Percentiles rank a stretch among this genome's conserved stretches.
These are phyloP conservation scores for Acanthococcus lagerstroemiae DNA, from an alignment of 2,888 invertebrate species.

Conservation along the genomic window DNA sequence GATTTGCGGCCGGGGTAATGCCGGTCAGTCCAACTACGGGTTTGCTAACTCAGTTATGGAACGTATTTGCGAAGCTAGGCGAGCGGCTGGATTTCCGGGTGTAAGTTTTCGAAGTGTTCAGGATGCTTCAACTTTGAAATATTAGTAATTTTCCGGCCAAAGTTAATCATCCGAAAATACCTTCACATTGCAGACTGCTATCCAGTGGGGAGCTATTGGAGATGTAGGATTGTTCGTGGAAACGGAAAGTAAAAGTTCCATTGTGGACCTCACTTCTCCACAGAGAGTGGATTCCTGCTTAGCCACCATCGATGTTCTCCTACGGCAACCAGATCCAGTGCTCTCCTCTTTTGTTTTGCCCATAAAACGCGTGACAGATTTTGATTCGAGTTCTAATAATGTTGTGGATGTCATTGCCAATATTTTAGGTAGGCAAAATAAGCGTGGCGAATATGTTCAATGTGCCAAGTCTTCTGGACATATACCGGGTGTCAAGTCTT, in stretches of 20 bases:
- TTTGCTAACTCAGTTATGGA: conserved; percentile 97
- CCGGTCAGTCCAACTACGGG: conserved; percentile 94
- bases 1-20: conserved; percentile 91
- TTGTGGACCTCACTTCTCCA: conserved; percentile 90
- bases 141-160: no score
- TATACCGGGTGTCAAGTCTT: no score
- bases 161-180: neutral
- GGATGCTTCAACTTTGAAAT: no score
- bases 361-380: conserved; percentile 60
- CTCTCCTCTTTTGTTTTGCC: conserved; percentile 76
- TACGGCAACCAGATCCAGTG: conserved; percentile 79
- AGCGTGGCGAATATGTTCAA: no score
- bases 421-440: conserved; percentile 65
- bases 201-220: conserved; percentile 99
- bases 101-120: no score
- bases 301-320: conserved; percentile 73
- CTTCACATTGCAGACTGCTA: conserved; percentile 49
- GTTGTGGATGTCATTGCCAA: conserved; percentile 73
- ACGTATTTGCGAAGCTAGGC: conserved; percentile 78
- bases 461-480: no score
- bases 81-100: conserved; percentile 72
- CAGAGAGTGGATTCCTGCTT: conserved; percentile 93
- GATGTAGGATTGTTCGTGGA: conserved; percentile 90
- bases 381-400: conserved; percentile 49
- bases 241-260: conserved; percentile 81